Conservation (phyloP, 2,888 invertebrate species). For the Polia nebulosa region DNA sequence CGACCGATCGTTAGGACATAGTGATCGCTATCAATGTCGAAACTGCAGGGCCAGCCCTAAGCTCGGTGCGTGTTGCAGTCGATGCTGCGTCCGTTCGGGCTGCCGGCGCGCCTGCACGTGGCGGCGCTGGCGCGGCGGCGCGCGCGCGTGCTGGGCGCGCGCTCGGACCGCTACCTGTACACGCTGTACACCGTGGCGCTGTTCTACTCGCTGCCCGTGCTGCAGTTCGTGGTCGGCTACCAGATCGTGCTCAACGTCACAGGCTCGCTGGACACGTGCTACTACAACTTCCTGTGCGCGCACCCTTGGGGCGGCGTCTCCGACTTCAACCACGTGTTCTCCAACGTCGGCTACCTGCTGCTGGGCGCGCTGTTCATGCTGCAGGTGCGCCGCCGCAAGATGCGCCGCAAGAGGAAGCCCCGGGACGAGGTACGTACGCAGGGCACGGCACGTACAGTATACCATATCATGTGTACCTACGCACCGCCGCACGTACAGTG, state of each 20-base stretch:
- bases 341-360: constrained; percentile 96
- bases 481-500: not conserved
- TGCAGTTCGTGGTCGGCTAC: constrained; percentile 96
- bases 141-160: constrained; percentile 83
- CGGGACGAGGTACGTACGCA: constrained; percentile 73
- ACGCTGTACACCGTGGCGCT: constrained; percentile 95
- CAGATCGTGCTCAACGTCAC: constrained; percentile 94
- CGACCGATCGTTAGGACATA: too few relatives aligned
- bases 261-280: constrained; percentile 97
- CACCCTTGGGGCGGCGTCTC: constrained; percentile 94
- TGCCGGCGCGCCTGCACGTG: constrained; percentile 85
- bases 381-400: constrained; percentile 89
- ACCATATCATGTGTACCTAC: not conserved
- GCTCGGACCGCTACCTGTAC: constrained; percentile 89
- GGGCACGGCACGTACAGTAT: not conserved
- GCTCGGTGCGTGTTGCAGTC: not conserved
- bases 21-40: not conserved
- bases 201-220: constrained; percentile 96
- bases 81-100: constrained; percentile 77
- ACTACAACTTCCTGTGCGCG: constrained; percentile 97
- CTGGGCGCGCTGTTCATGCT: constrained; percentile 95
- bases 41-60: not conserved
- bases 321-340: constrained; percentile 97
- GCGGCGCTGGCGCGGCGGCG: constrained; percentile 84
- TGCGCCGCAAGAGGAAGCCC: constrained; percentile 71